Evolutionary conservation across 2,797 vertebrate genomes (phyloP).

Genomic region (Falco biarmicus): DNA sequence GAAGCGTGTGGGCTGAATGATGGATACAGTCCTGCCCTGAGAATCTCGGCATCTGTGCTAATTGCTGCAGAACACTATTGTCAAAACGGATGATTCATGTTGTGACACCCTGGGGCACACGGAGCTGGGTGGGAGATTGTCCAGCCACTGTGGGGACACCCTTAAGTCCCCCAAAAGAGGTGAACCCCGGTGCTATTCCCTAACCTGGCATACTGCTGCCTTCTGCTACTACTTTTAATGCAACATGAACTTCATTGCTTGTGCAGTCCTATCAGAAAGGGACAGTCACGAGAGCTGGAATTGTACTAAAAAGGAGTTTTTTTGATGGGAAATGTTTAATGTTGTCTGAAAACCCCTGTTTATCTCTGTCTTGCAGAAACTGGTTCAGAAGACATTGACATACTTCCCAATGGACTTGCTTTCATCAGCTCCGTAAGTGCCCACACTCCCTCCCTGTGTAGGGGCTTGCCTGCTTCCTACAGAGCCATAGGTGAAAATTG

Average conservation of each 20-base stretch:
- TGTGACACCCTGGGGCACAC: rapidly evolving
- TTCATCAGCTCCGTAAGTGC: conserved; percentile 91
- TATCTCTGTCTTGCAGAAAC: conserved; percentile 76
- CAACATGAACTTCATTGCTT: rapidly evolving
- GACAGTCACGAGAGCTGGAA: not conserved
- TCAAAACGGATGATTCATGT: not conserved
- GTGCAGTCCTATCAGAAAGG: not conserved
- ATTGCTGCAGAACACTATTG: not conserved
- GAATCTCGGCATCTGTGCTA: rapidly evolving
- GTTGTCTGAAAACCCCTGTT: not conserved
- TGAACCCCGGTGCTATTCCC: not conserved
- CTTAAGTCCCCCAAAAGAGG: not conserved
- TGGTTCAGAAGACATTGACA: conserved; percentile 91
- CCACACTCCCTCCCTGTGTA: rapidly evolving
- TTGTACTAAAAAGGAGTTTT: not conserved
- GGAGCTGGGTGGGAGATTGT: not conserved
- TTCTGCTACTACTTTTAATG: not conserved
- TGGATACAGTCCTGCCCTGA: not conserved
- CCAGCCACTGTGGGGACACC: not conserved
- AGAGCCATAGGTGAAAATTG: not conserved
- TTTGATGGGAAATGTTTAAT: not conserved
- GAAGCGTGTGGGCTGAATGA: not conserved
- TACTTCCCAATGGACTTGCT: conserved; percentile 85
- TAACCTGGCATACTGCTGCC: rapidly evolving
- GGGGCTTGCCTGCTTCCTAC: not conserved